Evolutionary conservation across 2,888 invertebrate species (phyloP).

Genomic region (Reticulitermes lucifugus): DNA sequence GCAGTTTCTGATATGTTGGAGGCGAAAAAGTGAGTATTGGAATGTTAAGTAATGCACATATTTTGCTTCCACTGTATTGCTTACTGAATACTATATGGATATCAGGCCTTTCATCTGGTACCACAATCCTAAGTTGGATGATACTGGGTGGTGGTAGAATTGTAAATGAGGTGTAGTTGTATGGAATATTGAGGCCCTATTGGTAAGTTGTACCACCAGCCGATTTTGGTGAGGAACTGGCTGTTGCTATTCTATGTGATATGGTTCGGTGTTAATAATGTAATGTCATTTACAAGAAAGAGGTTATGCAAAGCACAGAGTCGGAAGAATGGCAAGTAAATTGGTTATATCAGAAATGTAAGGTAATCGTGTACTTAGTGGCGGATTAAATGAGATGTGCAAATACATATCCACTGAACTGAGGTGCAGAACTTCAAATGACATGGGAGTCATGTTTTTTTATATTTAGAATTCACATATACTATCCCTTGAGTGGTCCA

Average conservation of each 20-base stretch:
- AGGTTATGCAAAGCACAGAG: no score
- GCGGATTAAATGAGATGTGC: neutral
- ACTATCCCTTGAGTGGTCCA: neutral
- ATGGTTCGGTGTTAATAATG: neutral
- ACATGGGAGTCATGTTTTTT: neutral
- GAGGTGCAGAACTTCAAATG: neutral
- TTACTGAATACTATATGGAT: neutral
- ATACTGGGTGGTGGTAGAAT: neutral
- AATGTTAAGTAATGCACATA: slow-evolving; percentile 3
- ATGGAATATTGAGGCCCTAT: no score
- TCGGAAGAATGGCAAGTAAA: neutral
- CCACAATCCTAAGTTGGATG: neutral
- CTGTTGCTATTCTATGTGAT: neutral
- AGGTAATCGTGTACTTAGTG: neutral
- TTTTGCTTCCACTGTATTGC: slow-evolving; percentile 20
- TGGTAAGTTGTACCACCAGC: neutral
- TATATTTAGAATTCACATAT: neutral
- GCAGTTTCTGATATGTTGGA: neutral
- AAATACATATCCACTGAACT: neutral
- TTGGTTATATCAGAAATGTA: neutral
- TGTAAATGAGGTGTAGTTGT: neutral
- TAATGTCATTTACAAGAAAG: neutral
- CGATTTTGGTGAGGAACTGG: neutral
- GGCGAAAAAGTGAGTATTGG: neutral
- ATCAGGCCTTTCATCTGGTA: no score